Evolutionary conservation across 2,888 invertebrate species (phyloP), one percentile per base, ranked within the genome.

Genomic region (Rhimphoctona megacephalus): DNA sequence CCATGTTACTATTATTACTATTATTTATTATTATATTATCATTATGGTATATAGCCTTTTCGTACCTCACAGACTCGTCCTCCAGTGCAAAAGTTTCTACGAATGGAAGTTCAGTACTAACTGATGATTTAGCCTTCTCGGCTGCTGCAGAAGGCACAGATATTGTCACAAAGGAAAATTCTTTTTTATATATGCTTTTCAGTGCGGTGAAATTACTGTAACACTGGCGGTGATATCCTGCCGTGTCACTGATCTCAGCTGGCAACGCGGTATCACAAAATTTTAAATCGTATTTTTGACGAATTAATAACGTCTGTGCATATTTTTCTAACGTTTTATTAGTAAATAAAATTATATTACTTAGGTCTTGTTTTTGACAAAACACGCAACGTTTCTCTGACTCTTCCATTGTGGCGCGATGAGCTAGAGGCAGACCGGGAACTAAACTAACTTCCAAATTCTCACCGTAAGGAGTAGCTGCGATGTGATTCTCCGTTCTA

Each of bases 51-150:
- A 52, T n/a, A 7, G 4, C 8, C 8, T 52, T 52, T 52, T 52
- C 52, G 52, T 52, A 52, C 52, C 52, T 52, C 52, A n/a, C 22
- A 57, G 57, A 57, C n/a, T 57, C 57, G 22, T 57, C 57, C n/a
- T 57, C 57, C 25, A 14, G 57, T 57, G 5, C 57, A 57, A 8
- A 57, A 57, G 7, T 57, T 57, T 57, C 57, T 14, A n/a, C 57
- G 57, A 57, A n/a, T 14, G 57, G 22, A n/a, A 57, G 57, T 57
- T 57, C 57, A 57, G 57, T 57, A 57, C 57, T 57, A n/a, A 57
- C 57, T 57, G 57, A 57, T 57, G 57, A 57, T 57, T 57, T 5
- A 57, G 57, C 57, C 52, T 19, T 52, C 52, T 52, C 6, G 8
- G 8, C 30, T 66, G 25, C 17, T 66, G 66, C 25, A 36, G 33